Base-by-base conservation (phyloP, 2,113 vertebrate genomes). In the Rhinolophus ferrumequinum region DNA sequence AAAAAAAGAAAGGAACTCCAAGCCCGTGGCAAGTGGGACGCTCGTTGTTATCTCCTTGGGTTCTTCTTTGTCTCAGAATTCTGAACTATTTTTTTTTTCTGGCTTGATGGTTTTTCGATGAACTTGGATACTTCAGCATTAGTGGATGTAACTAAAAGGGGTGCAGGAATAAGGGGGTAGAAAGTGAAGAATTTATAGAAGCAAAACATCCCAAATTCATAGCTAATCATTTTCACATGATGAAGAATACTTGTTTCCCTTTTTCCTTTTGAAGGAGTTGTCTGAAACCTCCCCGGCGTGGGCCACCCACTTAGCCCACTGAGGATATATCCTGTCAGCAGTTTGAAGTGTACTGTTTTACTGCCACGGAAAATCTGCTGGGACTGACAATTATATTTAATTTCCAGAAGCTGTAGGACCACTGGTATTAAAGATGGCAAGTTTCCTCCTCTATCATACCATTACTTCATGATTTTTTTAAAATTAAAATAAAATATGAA, bases 151-250 rank as follows among this genome's bases (percentile, higher is more conserved):
- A 82, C 8, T 56, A 47, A 81, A 81, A 73, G 8, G 7, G 0
- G 1, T n/a, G 1, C 5, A 41, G 54, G 22, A 72, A 93, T 16
- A 38, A 92, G 15, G 44, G 5, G 14, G 7, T 50, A 21, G 11
- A 84, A 76, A 82, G 54, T 33, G 47, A 86, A 88, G 22, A 88
- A 79, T 33, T 56, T 50, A 88, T 8, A 75, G 66, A 88, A 81
- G 41, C 5, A 47, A 80, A 92, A 66, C 26, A 91, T 30, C 12
- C 35, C 44, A 69, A 80, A 90, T 73, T 18, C 16, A 76, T n/a
- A 38, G 60, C 3, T 90, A 70, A 83, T 54, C 47, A 69, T 95
- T 97, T 89, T 83, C 52, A 72, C 14, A 38, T n/a, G 70, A 90
- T 38, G 10, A 41, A 84, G 30, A 80, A 62, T 41, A 88, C 9